Base-by-base conservation (phyloP, 2,797 vertebrate species). In the Champsocephalus esox region DNA sequence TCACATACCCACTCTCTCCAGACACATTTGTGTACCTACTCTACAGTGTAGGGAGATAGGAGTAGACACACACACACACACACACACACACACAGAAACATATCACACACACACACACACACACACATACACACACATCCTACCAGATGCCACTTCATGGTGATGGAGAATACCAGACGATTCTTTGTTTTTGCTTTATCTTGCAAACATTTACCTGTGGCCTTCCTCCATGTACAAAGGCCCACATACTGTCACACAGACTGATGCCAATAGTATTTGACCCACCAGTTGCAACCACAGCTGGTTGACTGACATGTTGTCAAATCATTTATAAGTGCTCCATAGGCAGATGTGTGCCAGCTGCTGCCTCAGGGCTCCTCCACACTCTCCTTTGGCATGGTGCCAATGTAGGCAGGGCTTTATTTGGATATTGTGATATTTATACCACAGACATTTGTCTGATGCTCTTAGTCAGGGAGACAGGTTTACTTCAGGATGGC, bases 341-440 rank as follows among this genome's bases (percentile, higher is more conserved):
- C 69, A 56, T 17, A 66, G 86, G 73, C 88, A 92, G 83, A 90
- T 88, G 87, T 87, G 82, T 34, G 77, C 80, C 88, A 84, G 87
- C 83, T 86, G 88, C 77, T 76, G 80, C 84, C 77, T 69, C 16
- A 0, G 61, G 80, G 80, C 62, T n/a, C 59, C 77, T 65, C 45
- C 69, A 56, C 44, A 17, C 51, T 52, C 59, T 72, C 65, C 70
- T 59, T 71, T 56, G 67, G 73, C 43, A 2, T 24, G 41, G 59
- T 56, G 54, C 46, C 8, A n/a, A 50, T 13, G 46, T 46, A 44
- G 43, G 12, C 50, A 8, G 14, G 12, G 13, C 71, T 83, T 80
- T 64, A 66, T 85, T 71, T 70, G 52, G 55, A 66, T 66, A 62
- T 62, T 38, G n/a, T 66, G 66, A 66, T 74, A 78, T 81, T 78